Evolutionary conservation across 2,888 invertebrate species (phyloP), one percentile per base, ranked within the genome.

Genomic region (Octonoba sinensis): DNA sequence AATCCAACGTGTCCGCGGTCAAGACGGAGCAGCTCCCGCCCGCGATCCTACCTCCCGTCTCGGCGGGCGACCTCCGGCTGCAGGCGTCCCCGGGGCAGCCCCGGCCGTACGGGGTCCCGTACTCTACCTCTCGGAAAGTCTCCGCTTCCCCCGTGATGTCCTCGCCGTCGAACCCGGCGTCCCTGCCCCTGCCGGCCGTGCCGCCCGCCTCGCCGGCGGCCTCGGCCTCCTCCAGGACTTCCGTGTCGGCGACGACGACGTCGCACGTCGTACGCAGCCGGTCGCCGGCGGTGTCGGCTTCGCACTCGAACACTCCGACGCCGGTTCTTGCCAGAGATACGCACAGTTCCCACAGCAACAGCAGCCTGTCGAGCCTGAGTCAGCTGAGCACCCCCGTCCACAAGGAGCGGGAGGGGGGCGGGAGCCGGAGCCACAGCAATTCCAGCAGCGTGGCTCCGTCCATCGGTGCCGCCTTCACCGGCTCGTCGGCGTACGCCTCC

Each of bases 301-400:
- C 82, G 4, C 82, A 76, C 56, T 59, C 82, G 22, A 82, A 82
- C 54, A 83, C 83, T 12, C 83, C 78, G 24, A 83, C 83, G 15
- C 78, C 78, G 18, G 64, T 75, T 47, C 76, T 71, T 49, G 70
- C 75, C 56, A 73, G 84, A 62, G 79, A 83, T 57, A 83, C 77
- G 62, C 79, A 79, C 72, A 75, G 75, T 67, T 71, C 79, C 54
- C 79, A 84, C 44, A 84, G 84, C 54, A 84, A 78, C 57, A 84
- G 82, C 51, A 85, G 85, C 67, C 59, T 85, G 60, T 84, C 83
- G 69, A 84, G 85, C 73, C 84, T 85, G 59, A 84, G 85, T 73
- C 85, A 85, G 64, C 64, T 85, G 27, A 85, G 85, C 65, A 82
- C 83, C 46, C 72, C 82, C 15, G 70, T 66, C 56, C 66, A 78